A percentile compares a stretch with the other conserved stretches of the same genome.
Conservation (phyloP, 2,113 vertebrate genomes). For the Cynopterus brachyotis region DNA sequence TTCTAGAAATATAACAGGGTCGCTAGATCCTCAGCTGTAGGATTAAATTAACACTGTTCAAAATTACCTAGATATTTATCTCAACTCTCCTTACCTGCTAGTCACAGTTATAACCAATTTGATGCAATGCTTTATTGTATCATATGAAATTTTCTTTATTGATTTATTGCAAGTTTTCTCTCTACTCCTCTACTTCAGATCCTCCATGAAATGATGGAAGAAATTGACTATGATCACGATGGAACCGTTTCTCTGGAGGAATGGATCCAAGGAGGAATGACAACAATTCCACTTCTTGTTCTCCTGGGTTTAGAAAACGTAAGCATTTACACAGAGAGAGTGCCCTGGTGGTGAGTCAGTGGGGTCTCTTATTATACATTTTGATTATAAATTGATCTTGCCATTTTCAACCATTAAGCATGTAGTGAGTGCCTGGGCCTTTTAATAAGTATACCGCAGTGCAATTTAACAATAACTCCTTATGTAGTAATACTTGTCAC, state of each 20-base stretch:
- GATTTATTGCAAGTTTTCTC: background rate
- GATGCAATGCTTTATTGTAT: background rate
- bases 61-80: background rate
- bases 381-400: background rate
- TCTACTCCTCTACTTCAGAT: conserved; percentile 83
- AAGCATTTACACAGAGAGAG: conserved; percentile 66
- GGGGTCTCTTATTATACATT: background rate
- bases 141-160: background rate
- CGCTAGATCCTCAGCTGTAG: background rate
- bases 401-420: background rate
- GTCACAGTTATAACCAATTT: background rate
- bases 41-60: background rate
- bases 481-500: background rate
- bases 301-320: conserved; percentile 95
- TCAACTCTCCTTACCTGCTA: background rate
- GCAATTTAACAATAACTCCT: background rate
- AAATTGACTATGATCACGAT: conserved; percentile 96
- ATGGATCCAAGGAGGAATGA: conserved; percentile 98
- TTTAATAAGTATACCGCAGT: background rate
- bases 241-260: conserved; percentile 95
- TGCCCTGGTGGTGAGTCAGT: background rate
- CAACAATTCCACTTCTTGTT: conserved; percentile 94
- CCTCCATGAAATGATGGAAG: conserved; percentile 98
- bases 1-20: background rate
- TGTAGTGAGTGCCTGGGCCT: background rate